Evolutionary conservation across 2,888 invertebrate species (phyloP), one percentile per base, ranked within the genome.

Genomic region (Tachystola acroxantha): DNA sequence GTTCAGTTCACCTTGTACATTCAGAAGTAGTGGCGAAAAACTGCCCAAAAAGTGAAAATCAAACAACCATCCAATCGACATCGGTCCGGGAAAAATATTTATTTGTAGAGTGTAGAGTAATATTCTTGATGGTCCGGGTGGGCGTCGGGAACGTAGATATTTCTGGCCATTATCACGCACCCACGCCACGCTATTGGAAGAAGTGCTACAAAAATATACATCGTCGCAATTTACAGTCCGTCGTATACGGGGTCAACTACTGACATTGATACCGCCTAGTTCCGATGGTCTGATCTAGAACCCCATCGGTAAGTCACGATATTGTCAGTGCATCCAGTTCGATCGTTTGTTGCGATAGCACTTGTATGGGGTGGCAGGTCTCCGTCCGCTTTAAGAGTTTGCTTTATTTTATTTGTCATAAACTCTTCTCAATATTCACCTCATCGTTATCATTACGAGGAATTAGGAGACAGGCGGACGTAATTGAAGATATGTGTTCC

Each of bases 401-500:
- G n/a, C n/a, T n/a, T n/a, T n/a, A n/a, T n/a, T n/a, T n/a, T n/a
- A n/a, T n/a, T n/a, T n/a, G n/a, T n/a, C n/a, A n/a, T n/a, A n/a
- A n/a, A n/a, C n/a, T n/a, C n/a, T n/a, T n/a, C n/a, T n/a, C n/a
- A n/a, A 62, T 56, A 54, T 62, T 57, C 37, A 46, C 45, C 45
- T 74, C 79, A 81, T 82, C 80, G 70, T 81, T 78, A 64, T 65
- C 64, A 69, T 71, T 72, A 67, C 77, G 57, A 62, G 70, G 75
- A 76, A 72, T 60, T 56, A 61, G 66, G 69, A 74, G 66, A 63
- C 73, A 67, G 65, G 61, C 73, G 67, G 65, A 62, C 74, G 69
- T 82, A 82, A 82, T 84, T 79, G 82, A 80, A 78, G 75, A 82
- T 81, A 72, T 80, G 74, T 85, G 82, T 84, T 76, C 72, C 66